Conservation (phyloP, 1,140 invertebrate genomes). For the fruit fly (Drosophila melanogaster) region DNA sequence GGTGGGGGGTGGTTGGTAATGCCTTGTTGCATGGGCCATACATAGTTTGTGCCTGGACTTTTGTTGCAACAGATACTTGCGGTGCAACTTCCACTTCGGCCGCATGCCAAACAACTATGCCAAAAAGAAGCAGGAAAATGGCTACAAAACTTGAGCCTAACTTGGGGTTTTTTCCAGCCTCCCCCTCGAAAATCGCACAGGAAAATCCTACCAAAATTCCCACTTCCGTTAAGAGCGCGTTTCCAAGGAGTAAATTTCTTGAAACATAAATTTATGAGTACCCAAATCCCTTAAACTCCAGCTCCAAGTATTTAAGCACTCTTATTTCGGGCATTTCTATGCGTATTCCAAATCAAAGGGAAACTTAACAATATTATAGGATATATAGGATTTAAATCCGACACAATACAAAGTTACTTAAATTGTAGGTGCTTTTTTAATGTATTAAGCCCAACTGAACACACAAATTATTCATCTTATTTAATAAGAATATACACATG, state of each 20-base stretch:
- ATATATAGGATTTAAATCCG: too few species aligned
- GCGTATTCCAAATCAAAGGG: too few species aligned
- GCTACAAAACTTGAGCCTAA: slow-evolving; percentile 24
- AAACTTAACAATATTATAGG: too few species aligned
- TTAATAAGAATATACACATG: too few species aligned
- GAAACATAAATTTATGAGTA: slow-evolving; percentile 20
- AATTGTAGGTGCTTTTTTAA: too few species aligned
- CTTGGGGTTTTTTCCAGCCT: neutral
- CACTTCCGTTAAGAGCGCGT: neutral
- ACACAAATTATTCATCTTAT: too few species aligned
- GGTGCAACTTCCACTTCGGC: slow-evolving; percentile 49
- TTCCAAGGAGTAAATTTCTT: slow-evolving; percentile 12
- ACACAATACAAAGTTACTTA: too few species aligned
- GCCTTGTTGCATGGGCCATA: slow-evolving; percentile 36
- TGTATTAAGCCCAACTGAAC: too few species aligned
- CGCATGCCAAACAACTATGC: slow-evolving; percentile 65
- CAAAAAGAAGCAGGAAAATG: slow-evolving; percentile 48
- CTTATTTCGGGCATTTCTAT: neutral
- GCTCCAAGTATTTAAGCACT: neutral
- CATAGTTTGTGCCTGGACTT: slow-evolving; percentile 43
- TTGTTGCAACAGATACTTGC: slow-evolving; percentile 56
- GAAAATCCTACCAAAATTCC: neutral
- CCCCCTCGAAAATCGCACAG: neutral
- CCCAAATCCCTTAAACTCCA: neutral
- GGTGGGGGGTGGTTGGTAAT: neutral